Percentiles rank a stretch among this genome's conserved stretches.
These are phyloP conservation scores for Drosophila bifasciata DNA, from an alignment of 1,140 invertebrate genomes.

Conservation along the genomic window DNA sequence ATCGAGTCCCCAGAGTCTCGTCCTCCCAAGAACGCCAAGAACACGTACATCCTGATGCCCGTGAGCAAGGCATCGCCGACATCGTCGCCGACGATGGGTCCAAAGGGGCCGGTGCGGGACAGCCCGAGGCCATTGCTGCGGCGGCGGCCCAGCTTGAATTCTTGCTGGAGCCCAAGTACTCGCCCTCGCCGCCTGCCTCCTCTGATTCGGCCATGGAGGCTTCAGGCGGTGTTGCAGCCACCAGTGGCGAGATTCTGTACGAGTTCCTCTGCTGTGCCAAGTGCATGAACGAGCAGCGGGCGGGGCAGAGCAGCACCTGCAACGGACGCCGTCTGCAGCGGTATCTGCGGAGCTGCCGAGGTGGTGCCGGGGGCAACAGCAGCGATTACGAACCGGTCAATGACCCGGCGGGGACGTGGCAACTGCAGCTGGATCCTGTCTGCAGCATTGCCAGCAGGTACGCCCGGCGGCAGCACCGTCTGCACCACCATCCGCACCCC, in stretches of 20 bases:
- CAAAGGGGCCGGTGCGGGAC: constrained; percentile 5
- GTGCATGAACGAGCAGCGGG: constrained; percentile 80
- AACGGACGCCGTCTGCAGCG: constrained; percentile 52
- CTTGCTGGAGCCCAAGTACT: constrained; percentile 76
- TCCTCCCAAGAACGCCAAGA: constrained; percentile 52
- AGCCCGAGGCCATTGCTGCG: constrained; percentile 44
- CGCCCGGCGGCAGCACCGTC: constrained; percentile 71
- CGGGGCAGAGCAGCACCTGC: constrained; percentile 48
- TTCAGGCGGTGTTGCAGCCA: constrained; percentile 3
- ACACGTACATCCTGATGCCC: constrained; percentile 80
- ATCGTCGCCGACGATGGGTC: neutral
- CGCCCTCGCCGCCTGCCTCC: constrained; percentile 37
- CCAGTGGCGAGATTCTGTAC: constrained; percentile 69
- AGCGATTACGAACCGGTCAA: constrained; percentile 44
- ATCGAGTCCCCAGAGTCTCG: neutral
- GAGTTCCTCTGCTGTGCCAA: constrained; percentile 83
- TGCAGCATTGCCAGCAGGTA: constrained; percentile 80
- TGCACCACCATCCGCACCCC: constrained; percentile 74
- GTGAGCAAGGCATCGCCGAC: constrained; percentile 50
- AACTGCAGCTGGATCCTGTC: constrained; percentile 69
- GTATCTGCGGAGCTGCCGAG: constrained; percentile 47
- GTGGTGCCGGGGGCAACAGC: constrained; percentile 16
- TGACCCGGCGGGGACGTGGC: constrained; percentile 46
- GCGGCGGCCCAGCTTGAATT: constrained; percentile 72
- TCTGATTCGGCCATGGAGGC: neutral